Base-by-base conservation (phyloP, 2,888 invertebrate genomes). In the Anthophora plumipes region DNA sequence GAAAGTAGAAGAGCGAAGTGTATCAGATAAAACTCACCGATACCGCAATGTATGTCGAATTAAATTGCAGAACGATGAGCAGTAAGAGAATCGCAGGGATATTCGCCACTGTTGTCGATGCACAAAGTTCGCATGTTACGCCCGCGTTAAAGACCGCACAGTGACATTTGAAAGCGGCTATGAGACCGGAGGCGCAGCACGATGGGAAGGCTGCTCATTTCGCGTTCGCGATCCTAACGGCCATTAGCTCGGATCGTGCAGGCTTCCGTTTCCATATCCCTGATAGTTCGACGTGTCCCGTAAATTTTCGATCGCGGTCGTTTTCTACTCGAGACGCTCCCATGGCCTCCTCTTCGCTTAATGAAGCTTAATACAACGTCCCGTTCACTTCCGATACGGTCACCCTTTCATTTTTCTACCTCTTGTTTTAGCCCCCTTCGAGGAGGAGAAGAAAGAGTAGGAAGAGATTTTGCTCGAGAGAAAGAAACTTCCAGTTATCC, bases 401-500 rank as follows among this genome's bases (percentile, higher is more conserved):
- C 70, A 31, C 55, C 70, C 31, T 46, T 57, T 39, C 50, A 69
- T 81, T 71, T 71, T 31, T 52, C 46, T 31, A 31, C 31, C 31
- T 31, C 31, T 31, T 31, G n/a, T n/a, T n/a, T n/a, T n/a, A n/a
- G n/a, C n/a, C 31, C 31, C 4, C 31, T 31, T 31, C 31, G 31
- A 31, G 31, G 31, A 31, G 31, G 31, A 31, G 31, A 31, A 31
- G 31, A 31, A 4, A 31, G 1, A 1, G 7, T 20, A 11, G 25
- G 17, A 31, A 6, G 37, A 31, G 37, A 31, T 50, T 25, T 4
- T 6, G 48, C 37, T 31, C 57, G n/a, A 12, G 20, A n/a, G n/a
- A n/a, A 69, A 60, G 61, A 71, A 11, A 66, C 71, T 22, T 61
- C 77, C 76, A 52, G 72, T n/a, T 85, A 85, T 83, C 80, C 84